A percentile compares a stretch with the other conserved stretches of the same genome.
These are phyloP conservation scores for Drosophila subquinaria DNA, from an alignment of 2,888 invertebrate species.

Conservation along the genomic window DNA sequence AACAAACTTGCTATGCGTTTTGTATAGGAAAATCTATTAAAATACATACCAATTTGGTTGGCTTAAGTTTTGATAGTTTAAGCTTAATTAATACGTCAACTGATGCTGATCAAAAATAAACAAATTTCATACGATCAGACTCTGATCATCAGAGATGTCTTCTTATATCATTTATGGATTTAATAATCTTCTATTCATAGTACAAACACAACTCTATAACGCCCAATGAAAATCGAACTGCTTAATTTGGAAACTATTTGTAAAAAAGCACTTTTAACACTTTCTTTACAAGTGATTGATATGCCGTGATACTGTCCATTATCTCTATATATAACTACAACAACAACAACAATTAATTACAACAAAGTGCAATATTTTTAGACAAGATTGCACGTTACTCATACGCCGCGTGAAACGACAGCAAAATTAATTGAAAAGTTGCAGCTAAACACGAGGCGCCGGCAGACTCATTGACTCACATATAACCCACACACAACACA, in stretches of 20 bases:
- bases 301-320: slow-evolving; percentile 4
- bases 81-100: no score
- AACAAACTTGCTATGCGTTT: no score
- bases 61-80: no score
- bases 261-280: slow-evolving; percentile 2
- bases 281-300: slow-evolving; percentile 19
- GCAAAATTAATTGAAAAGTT: slow-evolving; percentile 29
- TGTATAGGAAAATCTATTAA: no score
- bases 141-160: no score
- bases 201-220: neutral
- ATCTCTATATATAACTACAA: slow-evolving; percentile 1
- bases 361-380: slow-evolving; percentile 14
- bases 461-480: slow-evolving; percentile 19
- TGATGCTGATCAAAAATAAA: no score
- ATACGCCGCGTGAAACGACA: slow-evolving; percentile 42
- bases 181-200: neutral
- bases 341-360: slow-evolving; percentile 12
- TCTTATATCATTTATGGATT: no score
- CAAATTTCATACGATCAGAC: no score
- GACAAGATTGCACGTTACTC: slow-evolving; percentile 38
- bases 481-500: slow-evolving; percentile 5
- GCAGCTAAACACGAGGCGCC: slow-evolving; percentile 30
- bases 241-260: neutral
- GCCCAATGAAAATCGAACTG: neutral
- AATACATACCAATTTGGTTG: no score